phyloP scores from a whole-genome alignment of 2,113 vertebrate genomes.

The Pteronura brasiliensis region DNA sequence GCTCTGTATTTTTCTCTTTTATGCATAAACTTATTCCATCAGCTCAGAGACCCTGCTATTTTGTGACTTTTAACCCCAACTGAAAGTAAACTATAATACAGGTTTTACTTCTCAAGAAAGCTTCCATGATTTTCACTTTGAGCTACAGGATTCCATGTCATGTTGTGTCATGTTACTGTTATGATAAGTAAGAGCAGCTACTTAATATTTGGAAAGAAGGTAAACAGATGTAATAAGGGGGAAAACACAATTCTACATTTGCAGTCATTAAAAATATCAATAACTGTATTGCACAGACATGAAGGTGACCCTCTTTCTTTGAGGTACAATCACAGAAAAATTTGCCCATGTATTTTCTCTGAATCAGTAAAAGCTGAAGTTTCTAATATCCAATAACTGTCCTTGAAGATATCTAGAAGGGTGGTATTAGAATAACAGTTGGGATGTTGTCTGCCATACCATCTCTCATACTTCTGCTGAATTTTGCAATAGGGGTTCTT shows the following conservation, averaged over 20 bases:
- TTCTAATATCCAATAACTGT: neutral
- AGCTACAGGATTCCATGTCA: neutral
- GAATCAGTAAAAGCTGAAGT: neutral
- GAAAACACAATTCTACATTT: neutral
- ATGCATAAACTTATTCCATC: neutral
- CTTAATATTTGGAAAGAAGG: neutral
- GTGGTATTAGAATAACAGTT: neutral
- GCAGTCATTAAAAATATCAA: neutral
- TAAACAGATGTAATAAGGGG: neutral
- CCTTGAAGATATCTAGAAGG: neutral
- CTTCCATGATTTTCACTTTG: neutral
- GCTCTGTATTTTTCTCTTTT: neutral
- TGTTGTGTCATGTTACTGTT: neutral
- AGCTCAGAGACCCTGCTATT: neutral
- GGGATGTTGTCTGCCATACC: neutral
- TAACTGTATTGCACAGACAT: neutral
- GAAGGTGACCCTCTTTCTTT: neutral
- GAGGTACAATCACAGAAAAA: neutral
- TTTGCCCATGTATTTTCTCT: neutral
- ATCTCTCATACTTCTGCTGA: constrained; percentile 33
- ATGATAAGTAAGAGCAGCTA: neutral
- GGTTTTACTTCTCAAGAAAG: neutral
- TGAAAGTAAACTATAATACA: neutral
- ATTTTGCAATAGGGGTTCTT: constrained; percentile 80
- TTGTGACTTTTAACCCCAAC: neutral